Evolutionary conservation across 2,797 vertebrate species (phyloP).

Genomic region (Gephyroberyx darwinii): DNA sequence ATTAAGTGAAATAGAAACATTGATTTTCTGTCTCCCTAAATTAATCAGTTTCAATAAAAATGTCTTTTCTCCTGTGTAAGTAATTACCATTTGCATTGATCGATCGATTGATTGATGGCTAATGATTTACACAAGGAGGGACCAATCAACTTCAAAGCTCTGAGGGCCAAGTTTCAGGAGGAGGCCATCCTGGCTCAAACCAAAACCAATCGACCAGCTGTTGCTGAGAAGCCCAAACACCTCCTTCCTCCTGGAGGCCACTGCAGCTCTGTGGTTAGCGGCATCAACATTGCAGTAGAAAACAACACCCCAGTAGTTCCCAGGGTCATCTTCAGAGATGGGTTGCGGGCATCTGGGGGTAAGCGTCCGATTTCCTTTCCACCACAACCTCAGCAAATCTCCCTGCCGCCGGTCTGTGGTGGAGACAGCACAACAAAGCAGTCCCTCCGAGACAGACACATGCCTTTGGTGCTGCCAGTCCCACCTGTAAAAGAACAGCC

Average conservation of each 20-base stretch:
- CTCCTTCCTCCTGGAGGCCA: slow-evolving; percentile 62
- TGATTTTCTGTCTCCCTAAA: background rate
- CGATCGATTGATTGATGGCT: background rate
- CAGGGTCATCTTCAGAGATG: slow-evolving; percentile 68
- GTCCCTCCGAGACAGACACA: slow-evolving; percentile 68
- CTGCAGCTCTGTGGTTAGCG: slow-evolving; percentile 47
- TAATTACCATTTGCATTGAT: background rate
- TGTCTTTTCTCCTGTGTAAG: background rate
- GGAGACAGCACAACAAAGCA: slow-evolving; percentile 51
- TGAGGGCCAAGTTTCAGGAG: slow-evolving; percentile 91
- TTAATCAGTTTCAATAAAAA: background rate
- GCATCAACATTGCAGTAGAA: slow-evolving; percentile 47
- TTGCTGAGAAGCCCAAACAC: slow-evolving; percentile 80
- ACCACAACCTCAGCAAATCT: slow-evolving; percentile 48
- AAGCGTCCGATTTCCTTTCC: slow-evolving; percentile 71
- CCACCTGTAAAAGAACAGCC: slow-evolving; percentile 47
- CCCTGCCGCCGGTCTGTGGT: slow-evolving; percentile 28
- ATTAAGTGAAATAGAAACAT: no score
- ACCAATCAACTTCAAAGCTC: slow-evolving; percentile 84
- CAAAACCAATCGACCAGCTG: slow-evolving; percentile 65
- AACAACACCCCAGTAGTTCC: slow-evolving; percentile 47
- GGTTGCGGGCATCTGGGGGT: slow-evolving; percentile 51
- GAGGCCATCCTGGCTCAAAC: slow-evolving; percentile 68
- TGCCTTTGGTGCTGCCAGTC: slow-evolving; percentile 75
- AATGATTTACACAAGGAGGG: slow-evolving; percentile 75